Evolutionary conservation across 2,888 invertebrate species (phyloP), one percentile per base, ranked within the genome.

Genomic region (Linnaemya tessellans): DNA sequence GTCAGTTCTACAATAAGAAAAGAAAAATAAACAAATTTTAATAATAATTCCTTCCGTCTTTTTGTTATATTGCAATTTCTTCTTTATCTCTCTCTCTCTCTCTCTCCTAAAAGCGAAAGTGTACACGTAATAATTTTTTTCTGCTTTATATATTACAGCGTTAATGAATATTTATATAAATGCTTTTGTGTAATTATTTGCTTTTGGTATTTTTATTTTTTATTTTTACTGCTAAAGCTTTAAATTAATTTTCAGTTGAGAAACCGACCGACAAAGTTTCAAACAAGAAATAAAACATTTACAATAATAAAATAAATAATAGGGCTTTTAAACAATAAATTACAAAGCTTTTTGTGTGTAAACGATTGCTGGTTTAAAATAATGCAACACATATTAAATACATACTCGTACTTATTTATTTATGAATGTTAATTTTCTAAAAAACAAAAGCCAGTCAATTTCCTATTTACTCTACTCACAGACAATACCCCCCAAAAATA

Each of bases 1-100:
- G 38, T 90, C 91, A 88, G 90, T 91, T 89, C 92, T 92, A 88
- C 22, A 90, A 58, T 30, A 79, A 41, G 43, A 68, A 49, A 38
- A 64, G 1, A 38, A 25, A 62, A 68, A 1, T 62, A 62, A 67
- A n/a, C 2, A 3, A 22, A 41, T 62, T 41, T 13, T 41, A 64
- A 15, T 22, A 9, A 1, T 5, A 22, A 11, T 41, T 13, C 11
- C 10, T 51, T 51, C 51, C 60, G 41, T 8, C 49, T 20, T 35
- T 13, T 35, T 10, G 18, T 35, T 49, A 25, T 9, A 25, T 35
- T 38, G 15, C 49, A 18, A 43, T 68, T 38, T 15, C 43, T 46
- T 49, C 54, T n/a, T n/a, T n/a, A n/a, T n/a, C n/a, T n/a, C n/a
- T 62, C 71, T 43, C 25, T 64, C 64, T 58, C 18, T 62, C 71